Base-by-base conservation (phyloP, 2,888 invertebrate genomes). In the Plebejus melissa region DNA sequence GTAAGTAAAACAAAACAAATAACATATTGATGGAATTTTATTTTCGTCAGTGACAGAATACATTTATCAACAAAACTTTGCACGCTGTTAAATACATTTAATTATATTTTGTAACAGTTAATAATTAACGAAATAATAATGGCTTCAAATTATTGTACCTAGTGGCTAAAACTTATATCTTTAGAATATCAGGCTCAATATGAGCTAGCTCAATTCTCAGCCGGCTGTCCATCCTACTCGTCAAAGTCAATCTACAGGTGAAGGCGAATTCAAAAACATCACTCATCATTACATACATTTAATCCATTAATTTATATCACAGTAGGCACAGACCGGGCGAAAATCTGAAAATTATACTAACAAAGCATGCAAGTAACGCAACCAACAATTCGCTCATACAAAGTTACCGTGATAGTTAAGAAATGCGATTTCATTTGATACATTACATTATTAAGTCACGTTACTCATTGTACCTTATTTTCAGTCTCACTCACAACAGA, bases 251-350 rank as follows among this genome's bases (percentile, higher is more conserved):
- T 46, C 9, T 46, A 90, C 86, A 89, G 87, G 88, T 86, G 80
- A 85, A 87, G 85, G 84, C 85, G 84, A 87, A 86, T 83, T 80
- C 86, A 87, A 87, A 88, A 84, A 84, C 81, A 81, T 79, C 81
- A 82, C 82, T 82, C 82, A 83, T 85, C 81, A 85, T 83, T 79
- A 80, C 78, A 78, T 80, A 79, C 79, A 80, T 81, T 83, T 86
- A 87, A 86, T 77, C 74, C 76, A 83, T 83, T 84, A 84, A 83
- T 87, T 85, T 85, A 84, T 88, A 92, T 91, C 91, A 90, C 91
- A 93, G 90, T 87, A 89, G 93, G 90, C 86, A 88, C 90, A 89
- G 92, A 90, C 93, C 91, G 89, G 91, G 90, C 91, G 93, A 93
- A 93, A 93, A 93, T 90, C 89, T 87, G 89, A 90, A 88, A 89